Conservation (phyloP, 2,113 vertebrate species). For the Ctenodactylus gundi region DNA sequence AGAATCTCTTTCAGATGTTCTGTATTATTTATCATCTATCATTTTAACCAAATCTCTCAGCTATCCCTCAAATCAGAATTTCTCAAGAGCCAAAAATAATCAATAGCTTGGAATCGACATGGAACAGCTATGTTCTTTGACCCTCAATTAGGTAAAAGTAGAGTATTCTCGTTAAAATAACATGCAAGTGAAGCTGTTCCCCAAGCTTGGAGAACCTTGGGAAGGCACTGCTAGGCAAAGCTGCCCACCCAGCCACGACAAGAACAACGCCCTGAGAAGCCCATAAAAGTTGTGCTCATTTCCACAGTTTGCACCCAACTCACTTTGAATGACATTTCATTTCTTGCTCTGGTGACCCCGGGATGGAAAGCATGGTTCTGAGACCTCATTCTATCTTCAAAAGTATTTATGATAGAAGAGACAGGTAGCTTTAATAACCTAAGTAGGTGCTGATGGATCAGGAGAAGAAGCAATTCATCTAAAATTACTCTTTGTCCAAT, state of each 20-base stretch:
- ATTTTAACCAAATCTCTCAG: background rate
- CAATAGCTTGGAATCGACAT: constrained; percentile 51
- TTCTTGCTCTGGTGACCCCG: background rate
- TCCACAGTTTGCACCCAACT: background rate
- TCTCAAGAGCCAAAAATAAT: constrained; percentile 17
- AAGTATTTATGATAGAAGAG: background rate
- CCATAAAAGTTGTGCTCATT: background rate
- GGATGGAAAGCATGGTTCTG: background rate
- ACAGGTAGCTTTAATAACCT: background rate
- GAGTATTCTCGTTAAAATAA: constrained; percentile 58
- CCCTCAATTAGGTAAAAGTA: constrained; percentile 23
- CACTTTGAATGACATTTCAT: background rate
- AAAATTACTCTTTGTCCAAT: background rate
- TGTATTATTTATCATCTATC: background rate
- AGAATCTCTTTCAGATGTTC: background rate
- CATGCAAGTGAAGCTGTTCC: background rate
- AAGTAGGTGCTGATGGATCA: background rate
- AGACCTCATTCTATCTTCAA: background rate
- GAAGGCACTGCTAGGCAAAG: constrained; percentile 6
- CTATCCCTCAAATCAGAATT: constrained; percentile 33
- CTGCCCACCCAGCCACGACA: background rate
- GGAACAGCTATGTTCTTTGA: constrained; percentile 51
- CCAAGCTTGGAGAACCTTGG: background rate
- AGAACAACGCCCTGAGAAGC: constrained; percentile 16
- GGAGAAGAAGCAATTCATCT: background rate